These are phyloP conservation scores for Beris morrisii DNA, from an alignment of 2,888 invertebrate species.

Conservation along the genomic window DNA sequence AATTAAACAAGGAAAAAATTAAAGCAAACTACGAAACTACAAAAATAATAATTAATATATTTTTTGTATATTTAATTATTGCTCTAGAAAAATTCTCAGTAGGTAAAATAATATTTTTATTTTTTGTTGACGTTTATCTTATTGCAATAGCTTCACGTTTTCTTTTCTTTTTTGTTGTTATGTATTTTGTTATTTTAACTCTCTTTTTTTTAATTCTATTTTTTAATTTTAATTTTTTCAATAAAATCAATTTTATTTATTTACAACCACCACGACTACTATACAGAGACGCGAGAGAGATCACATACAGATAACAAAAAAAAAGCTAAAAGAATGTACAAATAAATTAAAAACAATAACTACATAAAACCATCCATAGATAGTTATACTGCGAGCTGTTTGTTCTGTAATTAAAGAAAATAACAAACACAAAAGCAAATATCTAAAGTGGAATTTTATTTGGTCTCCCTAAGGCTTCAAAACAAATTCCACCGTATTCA, in stretches of 20 bases:
- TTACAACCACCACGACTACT: background rate
- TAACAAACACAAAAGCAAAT: too few relatives aligned
- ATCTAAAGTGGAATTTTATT: too few relatives aligned
- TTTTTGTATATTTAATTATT: constrained; percentile 15
- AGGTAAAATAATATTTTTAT: constrained; percentile 23
- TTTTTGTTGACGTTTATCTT: constrained; percentile 20
- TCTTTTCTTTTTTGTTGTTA: constrained; percentile 23
- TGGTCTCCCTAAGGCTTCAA: too few relatives aligned
- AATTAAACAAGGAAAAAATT: background rate
- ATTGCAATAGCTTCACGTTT: constrained; percentile 18
- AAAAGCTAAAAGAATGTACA: too few relatives aligned
- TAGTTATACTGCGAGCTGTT: too few relatives aligned
- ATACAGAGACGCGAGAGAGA: background rate
- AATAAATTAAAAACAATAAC: too few relatives aligned
- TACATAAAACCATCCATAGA: too few relatives aligned
- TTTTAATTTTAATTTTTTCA: background rate
- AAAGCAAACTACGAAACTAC: background rate
- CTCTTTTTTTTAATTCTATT: constrained; percentile 4
- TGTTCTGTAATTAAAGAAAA: too few relatives aligned
- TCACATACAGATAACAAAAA: too few relatives aligned
- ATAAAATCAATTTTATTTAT: constrained; percentile 28
- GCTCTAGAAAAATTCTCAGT: constrained; percentile 27
- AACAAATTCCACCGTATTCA: too few relatives aligned
- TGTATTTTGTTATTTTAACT: constrained; percentile 17
- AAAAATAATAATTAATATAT: background rate